Percentiles rank a stretch among this genome's conserved stretches.
These are phyloP conservation scores for Arnoldichthys spilopterus DNA, from an alignment of 2,797 vertebrate species.

Conservation along the genomic window DNA sequence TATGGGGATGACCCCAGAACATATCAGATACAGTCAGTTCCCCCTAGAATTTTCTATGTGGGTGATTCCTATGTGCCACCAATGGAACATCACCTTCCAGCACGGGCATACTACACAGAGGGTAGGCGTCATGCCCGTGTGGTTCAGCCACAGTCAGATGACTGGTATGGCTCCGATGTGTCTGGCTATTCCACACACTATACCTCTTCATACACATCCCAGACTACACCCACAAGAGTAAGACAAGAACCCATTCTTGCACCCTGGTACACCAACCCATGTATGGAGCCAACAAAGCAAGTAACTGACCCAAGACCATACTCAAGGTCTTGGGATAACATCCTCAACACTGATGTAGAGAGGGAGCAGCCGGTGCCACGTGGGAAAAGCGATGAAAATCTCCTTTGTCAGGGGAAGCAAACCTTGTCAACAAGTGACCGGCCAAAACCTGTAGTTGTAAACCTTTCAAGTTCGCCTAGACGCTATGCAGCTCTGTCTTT, in stretches of 20 bases:
- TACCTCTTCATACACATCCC: constrained; percentile 78
- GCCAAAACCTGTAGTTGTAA: constrained; percentile 91
- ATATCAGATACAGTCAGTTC: constrained; percentile 81
- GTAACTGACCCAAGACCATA: constrained; percentile 86
- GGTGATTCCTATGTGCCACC: constrained; percentile 79
- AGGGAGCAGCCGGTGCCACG: constrained; percentile 87
- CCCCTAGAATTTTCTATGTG: constrained; percentile 81
- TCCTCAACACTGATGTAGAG: constrained; percentile 84
- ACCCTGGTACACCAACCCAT: constrained; percentile 87
- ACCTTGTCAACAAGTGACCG: constrained; percentile 79
- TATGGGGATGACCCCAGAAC: constrained; percentile 84
- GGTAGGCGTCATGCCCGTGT: constrained; percentile 83
- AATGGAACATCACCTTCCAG: constrained; percentile 80
- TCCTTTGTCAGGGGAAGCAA: constrained; percentile 84
- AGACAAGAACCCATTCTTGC: constrained; percentile 79
- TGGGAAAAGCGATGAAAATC: constrained; percentile 93
- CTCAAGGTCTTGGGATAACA: constrained; percentile 97
- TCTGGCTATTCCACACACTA: constrained; percentile 81
- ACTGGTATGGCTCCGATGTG: constrained; percentile 88
- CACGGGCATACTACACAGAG: constrained; percentile 85
- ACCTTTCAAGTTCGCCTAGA: constrained; percentile 94
- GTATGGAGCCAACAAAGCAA: constrained; percentile 82
- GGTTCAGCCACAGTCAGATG: constrained; percentile 80
- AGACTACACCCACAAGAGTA: constrained; percentile 78
- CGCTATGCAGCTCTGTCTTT: constrained; percentile 96